phyloP scores from a whole-genome alignment of 1,140 invertebrate genomes.

The Zaprionus taronus region DNA sequence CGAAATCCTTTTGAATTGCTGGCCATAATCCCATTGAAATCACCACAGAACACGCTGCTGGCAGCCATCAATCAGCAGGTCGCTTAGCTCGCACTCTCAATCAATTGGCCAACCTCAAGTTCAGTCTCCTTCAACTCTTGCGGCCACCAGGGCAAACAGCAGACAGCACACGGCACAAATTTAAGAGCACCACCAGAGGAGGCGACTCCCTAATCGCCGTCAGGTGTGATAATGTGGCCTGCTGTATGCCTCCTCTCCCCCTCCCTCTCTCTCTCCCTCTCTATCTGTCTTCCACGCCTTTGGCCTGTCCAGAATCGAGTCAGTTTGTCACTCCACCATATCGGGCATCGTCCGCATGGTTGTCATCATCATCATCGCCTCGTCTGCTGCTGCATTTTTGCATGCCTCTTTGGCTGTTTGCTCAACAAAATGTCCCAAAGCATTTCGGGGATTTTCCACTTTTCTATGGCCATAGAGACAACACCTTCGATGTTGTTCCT shows the following conservation, averaged over 20 bases:
- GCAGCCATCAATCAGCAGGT: slow-evolving; percentile 53
- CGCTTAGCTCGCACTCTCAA: slow-evolving; percentile 45
- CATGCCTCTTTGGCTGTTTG: slow-evolving; percentile 64
- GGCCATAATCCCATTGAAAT: not conserved
- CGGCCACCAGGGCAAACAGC: not conserved
- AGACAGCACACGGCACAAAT: slow-evolving; percentile 38
- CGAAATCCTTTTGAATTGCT: not conserved
- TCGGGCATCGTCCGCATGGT: slow-evolving; percentile 25
- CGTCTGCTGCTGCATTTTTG: slow-evolving; percentile 61
- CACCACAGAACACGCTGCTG: not conserved
- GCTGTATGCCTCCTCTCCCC: slow-evolving; percentile 18
- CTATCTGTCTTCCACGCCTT: not conserved
- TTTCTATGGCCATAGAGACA: slow-evolving; percentile 24
- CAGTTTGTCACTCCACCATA: slow-evolving; percentile 64
- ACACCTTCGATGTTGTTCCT: slow-evolving; percentile 22
- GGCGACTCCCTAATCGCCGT: slow-evolving; percentile 58
- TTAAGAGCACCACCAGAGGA: slow-evolving; percentile 41
- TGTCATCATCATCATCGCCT: slow-evolving; percentile 27
- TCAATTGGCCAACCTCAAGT: slow-evolving; percentile 39
- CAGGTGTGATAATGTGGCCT: slow-evolving; percentile 70
- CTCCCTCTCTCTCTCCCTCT: not conserved
- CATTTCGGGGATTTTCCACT: slow-evolving; percentile 63
- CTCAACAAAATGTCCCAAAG: slow-evolving; percentile 71
- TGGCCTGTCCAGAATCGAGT: slow-evolving; percentile 18
- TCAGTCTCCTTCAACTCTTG: not conserved